These are phyloP conservation scores for Euclidia mi DNA, from an alignment of 2,888 invertebrate genomes.

Conservation along the genomic window DNA sequence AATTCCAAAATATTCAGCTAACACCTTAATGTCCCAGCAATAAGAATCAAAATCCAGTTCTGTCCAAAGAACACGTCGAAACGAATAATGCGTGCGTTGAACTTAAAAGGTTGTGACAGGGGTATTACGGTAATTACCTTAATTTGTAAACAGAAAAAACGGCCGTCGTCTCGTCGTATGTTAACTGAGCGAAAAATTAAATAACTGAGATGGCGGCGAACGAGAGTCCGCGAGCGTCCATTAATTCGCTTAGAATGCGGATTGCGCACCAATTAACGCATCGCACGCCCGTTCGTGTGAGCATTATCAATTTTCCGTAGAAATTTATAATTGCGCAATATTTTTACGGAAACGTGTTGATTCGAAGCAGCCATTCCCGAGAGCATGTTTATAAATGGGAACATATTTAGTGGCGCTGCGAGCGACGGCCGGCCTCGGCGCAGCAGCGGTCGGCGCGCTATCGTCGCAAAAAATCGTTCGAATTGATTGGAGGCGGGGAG, in stretches of 20 bases:
- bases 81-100: conserved; percentile 81
- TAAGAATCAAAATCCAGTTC: conserved; percentile 69
- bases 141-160: conserved; percentile 87
- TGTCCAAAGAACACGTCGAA: conserved; percentile 54
- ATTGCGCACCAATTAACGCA: conserved; percentile 69
- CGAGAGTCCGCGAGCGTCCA: conserved; percentile 45
- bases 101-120: conserved; percentile 88
- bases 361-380: conserved; percentile 52
- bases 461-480: conserved; percentile 59
- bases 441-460: conserved; percentile 34
- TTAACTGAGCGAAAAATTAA: conserved; percentile 75
- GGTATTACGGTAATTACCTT: conserved; percentile 86
- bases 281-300: conserved; percentile 58
- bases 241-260: conserved; percentile 65
- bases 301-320: conserved; percentile 70
- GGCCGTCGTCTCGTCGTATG: conserved; percentile 70
- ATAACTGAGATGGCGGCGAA: conserved; percentile 62
- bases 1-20: conserved; percentile 68
- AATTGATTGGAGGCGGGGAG: conserved; percentile 53
- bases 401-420: conserved; percentile 33
- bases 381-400: conserved; percentile 50
- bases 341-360: conserved; percentile 60
- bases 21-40: conserved; percentile 66
- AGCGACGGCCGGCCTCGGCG: conserved; percentile 19
- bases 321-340: conserved; percentile 66